Evolutionary conservation across 2,888 invertebrate species (phyloP).

Genomic region (Brachyopa scutellaris): DNA sequence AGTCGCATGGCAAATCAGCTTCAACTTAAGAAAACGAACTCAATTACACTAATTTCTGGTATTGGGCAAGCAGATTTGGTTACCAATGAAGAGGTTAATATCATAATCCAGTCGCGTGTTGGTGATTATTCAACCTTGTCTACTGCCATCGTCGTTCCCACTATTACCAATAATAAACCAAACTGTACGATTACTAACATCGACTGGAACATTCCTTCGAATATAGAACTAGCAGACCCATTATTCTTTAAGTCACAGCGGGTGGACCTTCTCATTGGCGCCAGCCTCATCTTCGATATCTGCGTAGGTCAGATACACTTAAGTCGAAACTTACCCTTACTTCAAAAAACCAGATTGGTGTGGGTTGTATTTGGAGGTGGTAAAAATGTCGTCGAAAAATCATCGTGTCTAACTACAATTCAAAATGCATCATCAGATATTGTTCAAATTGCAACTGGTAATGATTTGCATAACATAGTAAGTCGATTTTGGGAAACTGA

Average conservation of each 20-base stretch:
- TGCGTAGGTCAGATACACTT: constrained; percentile 61
- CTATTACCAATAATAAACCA: constrained; percentile 68
- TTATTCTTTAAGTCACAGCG: constrained; percentile 50
- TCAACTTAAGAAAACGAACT: constrained; percentile 20
- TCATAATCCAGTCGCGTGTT: constrained; percentile 24
- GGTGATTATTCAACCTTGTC: constrained; percentile 24
- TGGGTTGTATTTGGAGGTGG: constrained; percentile 67
- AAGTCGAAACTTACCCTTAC: constrained; percentile 30
- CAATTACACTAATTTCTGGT: constrained; percentile 27
- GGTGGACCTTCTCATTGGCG: constrained; percentile 64
- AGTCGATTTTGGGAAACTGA: not conserved
- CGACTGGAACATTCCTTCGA: constrained; percentile 56
- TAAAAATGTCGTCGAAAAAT: not conserved
- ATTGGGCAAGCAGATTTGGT: constrained; percentile 40
- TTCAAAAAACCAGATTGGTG: constrained; percentile 66
- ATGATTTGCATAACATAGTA: not conserved
- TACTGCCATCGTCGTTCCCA: constrained; percentile 58
- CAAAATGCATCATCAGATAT: not conserved
- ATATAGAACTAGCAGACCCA: constrained; percentile 64
- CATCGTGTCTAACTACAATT: not conserved
- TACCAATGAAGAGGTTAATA: constrained; percentile 38
- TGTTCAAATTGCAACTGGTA: no score
- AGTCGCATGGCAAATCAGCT: constrained; percentile 37
- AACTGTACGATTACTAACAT: constrained; percentile 12
- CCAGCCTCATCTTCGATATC: constrained; percentile 61